A percentile compares a stretch with the other conserved stretches of the same genome.
These are phyloP conservation scores for Apamea sordens DNA, from an alignment of 2,888 invertebrate genomes.

Conservation along the genomic window DNA sequence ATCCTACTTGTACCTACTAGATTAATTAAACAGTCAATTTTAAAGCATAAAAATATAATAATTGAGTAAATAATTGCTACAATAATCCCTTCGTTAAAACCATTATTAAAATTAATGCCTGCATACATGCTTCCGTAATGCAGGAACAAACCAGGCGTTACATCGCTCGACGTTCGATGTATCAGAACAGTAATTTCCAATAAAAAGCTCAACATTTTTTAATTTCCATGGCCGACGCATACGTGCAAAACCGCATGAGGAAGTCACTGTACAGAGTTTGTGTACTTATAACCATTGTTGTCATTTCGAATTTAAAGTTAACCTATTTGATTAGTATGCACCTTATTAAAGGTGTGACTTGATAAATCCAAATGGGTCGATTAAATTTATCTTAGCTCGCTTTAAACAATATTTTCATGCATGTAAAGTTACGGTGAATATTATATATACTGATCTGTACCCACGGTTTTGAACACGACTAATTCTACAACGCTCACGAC, in stretches of 20 bases:
- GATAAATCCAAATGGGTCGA: background rate
- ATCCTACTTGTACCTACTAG: background rate
- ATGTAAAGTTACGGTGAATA: background rate
- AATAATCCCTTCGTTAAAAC: background rate
- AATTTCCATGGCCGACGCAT: conserved; percentile 36
- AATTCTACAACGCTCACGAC: background rate
- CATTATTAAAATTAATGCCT: conserved; percentile 14
- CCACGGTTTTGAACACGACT: background rate
- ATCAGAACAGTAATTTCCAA: conserved; percentile 46
- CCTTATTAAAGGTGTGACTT: background rate
- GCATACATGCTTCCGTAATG: conserved; percentile 2
- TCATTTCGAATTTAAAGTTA: background rate
- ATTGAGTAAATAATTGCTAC: background rate
- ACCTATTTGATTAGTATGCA: background rate
- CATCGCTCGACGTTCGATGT: conserved; percentile 14
- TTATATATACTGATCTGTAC: background rate
- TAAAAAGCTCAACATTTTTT: conserved; percentile 57
- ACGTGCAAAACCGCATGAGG: conserved; percentile 30
- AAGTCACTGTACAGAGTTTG: conserved; percentile 41
- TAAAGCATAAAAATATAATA: background rate
- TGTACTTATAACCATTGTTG: background rate
- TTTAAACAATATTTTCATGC: background rate
- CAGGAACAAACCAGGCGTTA: conserved; percentile 11
- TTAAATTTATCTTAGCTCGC: background rate
- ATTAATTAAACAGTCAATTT: background rate